Conservation (phyloP, 1,140 invertebrate genomes). For the Apis florea region DNA sequence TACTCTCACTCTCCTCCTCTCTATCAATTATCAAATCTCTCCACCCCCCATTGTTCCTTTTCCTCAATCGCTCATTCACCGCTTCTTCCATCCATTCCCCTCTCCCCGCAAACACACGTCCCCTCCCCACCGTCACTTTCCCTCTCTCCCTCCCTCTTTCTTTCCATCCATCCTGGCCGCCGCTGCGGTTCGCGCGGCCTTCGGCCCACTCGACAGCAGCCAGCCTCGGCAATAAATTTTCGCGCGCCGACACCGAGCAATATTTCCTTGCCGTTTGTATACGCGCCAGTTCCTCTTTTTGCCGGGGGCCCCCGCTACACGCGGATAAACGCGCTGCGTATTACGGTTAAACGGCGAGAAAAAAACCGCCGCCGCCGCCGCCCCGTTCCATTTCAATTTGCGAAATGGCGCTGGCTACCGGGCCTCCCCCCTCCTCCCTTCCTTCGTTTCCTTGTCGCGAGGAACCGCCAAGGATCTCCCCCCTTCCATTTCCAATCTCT, state of each 20-base stretch:
- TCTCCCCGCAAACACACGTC: too few species aligned
- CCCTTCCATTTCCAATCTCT: not conserved
- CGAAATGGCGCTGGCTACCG: slow-evolving; percentile 55
- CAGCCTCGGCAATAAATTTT: slow-evolving; percentile 65
- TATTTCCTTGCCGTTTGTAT: slow-evolving; percentile 70
- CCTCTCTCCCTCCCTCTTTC: not conserved
- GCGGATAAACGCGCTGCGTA: slow-evolving; percentile 67
- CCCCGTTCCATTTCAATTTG: slow-evolving; percentile 65
- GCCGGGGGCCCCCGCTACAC: slow-evolving; percentile 52
- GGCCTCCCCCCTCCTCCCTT: not conserved
- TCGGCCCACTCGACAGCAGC: slow-evolving; percentile 46
- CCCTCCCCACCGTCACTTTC: not conserved
- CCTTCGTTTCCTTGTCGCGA: slow-evolving; percentile 25
- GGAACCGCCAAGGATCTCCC: not conserved
- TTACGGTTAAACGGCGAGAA: slow-evolving; percentile 64
- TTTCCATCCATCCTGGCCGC: not conserved
- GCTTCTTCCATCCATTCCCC: too few species aligned
- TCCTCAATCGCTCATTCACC: not conserved
- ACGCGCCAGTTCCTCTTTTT: slow-evolving; percentile 67
- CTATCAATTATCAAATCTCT: not conserved
- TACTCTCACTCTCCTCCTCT: not conserved
- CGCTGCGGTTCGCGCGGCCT: slow-evolving; percentile 1
- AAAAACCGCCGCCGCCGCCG: slow-evolving; percentile 30
- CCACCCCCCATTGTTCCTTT: not conserved
- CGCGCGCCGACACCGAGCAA: slow-evolving; percentile 66